phyloP scores from a whole-genome alignment of 2,797 vertebrate genomes.

The Gobio occitaniae region DNA sequence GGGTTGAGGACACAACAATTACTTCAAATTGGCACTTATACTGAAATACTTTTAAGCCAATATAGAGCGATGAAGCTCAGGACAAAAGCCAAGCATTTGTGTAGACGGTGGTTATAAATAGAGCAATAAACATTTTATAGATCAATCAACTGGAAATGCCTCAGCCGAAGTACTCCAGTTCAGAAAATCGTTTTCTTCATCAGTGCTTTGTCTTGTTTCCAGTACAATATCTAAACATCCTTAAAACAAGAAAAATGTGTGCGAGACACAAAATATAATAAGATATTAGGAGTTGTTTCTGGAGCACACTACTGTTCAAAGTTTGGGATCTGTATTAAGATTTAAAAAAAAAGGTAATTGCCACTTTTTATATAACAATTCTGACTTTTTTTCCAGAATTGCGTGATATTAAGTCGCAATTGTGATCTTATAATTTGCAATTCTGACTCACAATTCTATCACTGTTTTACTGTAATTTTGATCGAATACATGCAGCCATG shows the following conservation, averaged over 20 bases:
- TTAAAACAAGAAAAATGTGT: neutral
- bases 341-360: too few species aligned
- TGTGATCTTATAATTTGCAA: too few species aligned
- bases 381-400: too few species aligned
- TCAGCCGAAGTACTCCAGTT: neutral
- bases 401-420: too few species aligned
- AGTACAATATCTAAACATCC: neutral
- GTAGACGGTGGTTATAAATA: neutral
- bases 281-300: neutral
- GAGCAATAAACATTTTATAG: neutral
- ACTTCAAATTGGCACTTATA: constrained; percentile 11
- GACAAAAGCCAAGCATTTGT: neutral
- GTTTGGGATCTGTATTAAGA: neutral
- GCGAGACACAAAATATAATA: neutral
- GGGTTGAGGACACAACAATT: neutral
- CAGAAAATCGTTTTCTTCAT: neutral
- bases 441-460: neutral
- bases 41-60: constrained; percentile 2
- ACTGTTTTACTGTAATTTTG: neutral
- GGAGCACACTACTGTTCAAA: neutral
- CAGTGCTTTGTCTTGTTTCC: neutral
- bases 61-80: constrained; percentile 8
- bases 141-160: neutral
- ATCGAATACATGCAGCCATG: neutral
- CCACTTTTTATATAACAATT: too few species aligned